Base-by-base conservation (phyloP, 2,888 invertebrate species). In the Oxycera nigricornis region DNA sequence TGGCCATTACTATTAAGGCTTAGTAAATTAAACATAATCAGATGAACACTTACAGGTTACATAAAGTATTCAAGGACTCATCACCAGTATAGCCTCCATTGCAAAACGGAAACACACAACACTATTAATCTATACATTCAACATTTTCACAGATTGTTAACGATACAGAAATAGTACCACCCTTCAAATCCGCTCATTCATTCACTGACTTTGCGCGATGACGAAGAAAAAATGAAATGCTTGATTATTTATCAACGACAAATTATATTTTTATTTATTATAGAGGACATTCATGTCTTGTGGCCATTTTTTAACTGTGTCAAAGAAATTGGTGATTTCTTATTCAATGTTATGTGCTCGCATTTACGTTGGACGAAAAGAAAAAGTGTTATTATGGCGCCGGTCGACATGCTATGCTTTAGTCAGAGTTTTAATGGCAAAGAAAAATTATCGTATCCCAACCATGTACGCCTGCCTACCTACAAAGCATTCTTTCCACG, bases 211-310 rank as follows among this genome's bases (percentile, higher is more conserved):
- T 46, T 46, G 2, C n/a, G 46, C 11, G 17, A 46, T 11, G 7
- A 35, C 6, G 7, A 17, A 50, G 17, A 50, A 14, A 17, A 50
- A 50, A 7, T 50, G 50, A 50, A 17, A 50, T 50, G 30, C 62
- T 7, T 35, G 62, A 62, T 62, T 62, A 62, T 62, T 62, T 62
- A 62, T 62, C 62, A 62, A 62, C 17, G 62, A 62, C 62, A 62
- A 62, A 62, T 62, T 62, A 62, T 28, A 35, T 17, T 62, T 62
- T 35, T 62, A 62, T 62, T 62, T 62, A 62, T 62, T 62, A 55
- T 20, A 62, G 35, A 31, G 11, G 30, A 35, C 35, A 28, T 35
- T n/a, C 20, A 28, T 62, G 35, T 62, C 14, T 35, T 20, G 62
- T 22, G 62, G 62, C 35, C 31, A 62, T 62, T 62, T n/a, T 62